Evolutionary conservation across 2,888 invertebrate genomes (phyloP).

Genomic region (Ichneumoninae sp.): DNA sequence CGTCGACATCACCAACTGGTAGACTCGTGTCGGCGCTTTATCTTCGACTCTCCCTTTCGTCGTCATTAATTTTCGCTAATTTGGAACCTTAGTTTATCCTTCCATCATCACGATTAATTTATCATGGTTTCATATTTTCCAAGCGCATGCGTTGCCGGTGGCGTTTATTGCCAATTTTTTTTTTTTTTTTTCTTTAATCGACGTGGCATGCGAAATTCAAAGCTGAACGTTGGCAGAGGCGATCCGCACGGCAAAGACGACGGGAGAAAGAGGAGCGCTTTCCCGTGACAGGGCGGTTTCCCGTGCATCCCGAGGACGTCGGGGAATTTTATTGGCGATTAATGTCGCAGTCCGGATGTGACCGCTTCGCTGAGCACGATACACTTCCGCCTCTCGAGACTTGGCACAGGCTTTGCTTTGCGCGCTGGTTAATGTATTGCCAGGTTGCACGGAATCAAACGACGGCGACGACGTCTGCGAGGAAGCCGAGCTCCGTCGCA

Average conservation of each 20-base stretch:
- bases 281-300: constrained; percentile 7
- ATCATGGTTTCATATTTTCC: too few relatives aligned
- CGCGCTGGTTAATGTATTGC: constrained; percentile 73
- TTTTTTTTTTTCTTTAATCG: too few relatives aligned
- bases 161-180: too few relatives aligned
- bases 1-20: constrained; percentile 42
- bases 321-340: constrained; percentile 77
- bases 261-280: not conserved
- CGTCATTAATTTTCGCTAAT: not conserved
- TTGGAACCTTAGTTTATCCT: not conserved
- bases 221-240: not conserved
- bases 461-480: constrained; percentile 32
- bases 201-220: not conserved
- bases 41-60: not conserved
- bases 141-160: too few relatives aligned
- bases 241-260: not conserved
- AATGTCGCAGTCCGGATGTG: constrained; percentile 76
- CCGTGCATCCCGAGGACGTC: constrained; percentile 29
- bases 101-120: not conserved
- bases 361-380: constrained; percentile 75
- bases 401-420: constrained; percentile 36
- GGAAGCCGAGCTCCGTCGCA: constrained; percentile 24
- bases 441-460: constrained; percentile 73
- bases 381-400: constrained; percentile 73
- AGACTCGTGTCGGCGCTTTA: not conserved